Conservation (phyloP, 1,140 invertebrate species). For the Lasaia peninsularis region DNA sequence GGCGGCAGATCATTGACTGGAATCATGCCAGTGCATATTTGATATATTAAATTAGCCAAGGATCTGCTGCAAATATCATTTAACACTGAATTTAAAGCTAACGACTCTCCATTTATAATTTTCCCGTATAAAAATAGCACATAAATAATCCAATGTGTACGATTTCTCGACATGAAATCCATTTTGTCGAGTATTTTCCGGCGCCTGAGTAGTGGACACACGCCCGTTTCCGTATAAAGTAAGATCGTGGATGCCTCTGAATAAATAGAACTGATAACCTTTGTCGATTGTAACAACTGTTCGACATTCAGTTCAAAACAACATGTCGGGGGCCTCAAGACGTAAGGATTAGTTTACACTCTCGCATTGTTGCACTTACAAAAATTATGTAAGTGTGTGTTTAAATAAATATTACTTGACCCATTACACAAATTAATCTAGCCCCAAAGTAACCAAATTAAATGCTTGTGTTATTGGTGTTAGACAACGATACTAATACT, state of each 20-base stretch:
- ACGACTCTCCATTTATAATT: constrained; percentile 39
- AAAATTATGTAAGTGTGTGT: no score
- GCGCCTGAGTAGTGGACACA: constrained; percentile 30
- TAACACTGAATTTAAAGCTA: constrained; percentile 44
- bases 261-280: constrained; percentile 71
- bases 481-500: no score
- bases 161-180: constrained; percentile 35
- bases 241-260: constrained; percentile 46
- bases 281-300: constrained; percentile 58
- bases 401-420: no score
- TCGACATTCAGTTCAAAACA: constrained; percentile 70
- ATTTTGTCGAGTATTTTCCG: constrained; percentile 41
- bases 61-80: constrained; percentile 45
- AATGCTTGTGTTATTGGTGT: no score
- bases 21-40: constrained; percentile 47
- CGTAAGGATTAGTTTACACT: constrained; percentile 30
- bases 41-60: constrained; percentile 39
- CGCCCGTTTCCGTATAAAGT: constrained; percentile 60
- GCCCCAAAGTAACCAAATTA: no score
- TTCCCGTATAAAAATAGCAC: constrained; percentile 37
- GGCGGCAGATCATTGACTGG: constrained; percentile 33
- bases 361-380: background rate
- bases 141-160: constrained; percentile 41
- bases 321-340: constrained; percentile 55
- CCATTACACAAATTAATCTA: no score